These are phyloP conservation scores for Daphoenositta chrysoptera DNA, from an alignment of 2,113 vertebrate species.

Conservation along the genomic window DNA sequence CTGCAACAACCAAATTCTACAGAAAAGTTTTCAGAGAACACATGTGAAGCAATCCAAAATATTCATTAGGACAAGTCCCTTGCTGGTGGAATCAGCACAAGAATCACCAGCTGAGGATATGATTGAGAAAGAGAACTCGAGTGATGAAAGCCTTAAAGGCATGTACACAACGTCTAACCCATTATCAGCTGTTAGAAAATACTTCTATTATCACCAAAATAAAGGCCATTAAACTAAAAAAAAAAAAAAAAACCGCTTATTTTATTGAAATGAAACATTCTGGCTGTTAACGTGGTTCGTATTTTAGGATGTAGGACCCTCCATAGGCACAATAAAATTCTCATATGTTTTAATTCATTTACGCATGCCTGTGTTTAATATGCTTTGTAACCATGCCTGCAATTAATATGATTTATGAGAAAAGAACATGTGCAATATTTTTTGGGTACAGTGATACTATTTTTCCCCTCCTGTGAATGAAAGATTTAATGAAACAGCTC, in stretches of 20 bases:
- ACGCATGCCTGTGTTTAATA: constrained; percentile 77
- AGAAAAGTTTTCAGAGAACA: background rate
- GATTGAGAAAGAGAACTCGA: background rate
- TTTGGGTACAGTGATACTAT: constrained; percentile 12
- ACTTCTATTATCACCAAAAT: constrained; percentile 24
- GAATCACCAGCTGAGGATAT: background rate
- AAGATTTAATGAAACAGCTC: constrained; percentile 73
- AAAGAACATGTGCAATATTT: constrained; percentile 71
- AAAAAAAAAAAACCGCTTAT: background rate
- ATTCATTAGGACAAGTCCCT: background rate
- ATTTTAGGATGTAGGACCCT: constrained; percentile 47
- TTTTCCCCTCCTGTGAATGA: constrained; percentile 60
- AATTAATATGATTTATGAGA: constrained; percentile 81
- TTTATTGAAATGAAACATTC: constrained; percentile 38
- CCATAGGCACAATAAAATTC: constrained; percentile 68
- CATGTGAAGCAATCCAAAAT: background rate
- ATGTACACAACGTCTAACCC: background rate
- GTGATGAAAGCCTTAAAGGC: background rate
- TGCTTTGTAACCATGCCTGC: constrained; percentile 73
- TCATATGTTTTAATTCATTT: constrained; percentile 84
- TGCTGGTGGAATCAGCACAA: background rate
- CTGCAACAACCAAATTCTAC: background rate
- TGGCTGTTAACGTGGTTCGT: background rate
- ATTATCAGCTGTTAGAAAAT: background rate
- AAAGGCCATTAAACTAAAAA: constrained; percentile 1